phyloP scores from a whole-genome alignment of 64 coral and sea anemone species.

The Montipora foliosa region DNA sequence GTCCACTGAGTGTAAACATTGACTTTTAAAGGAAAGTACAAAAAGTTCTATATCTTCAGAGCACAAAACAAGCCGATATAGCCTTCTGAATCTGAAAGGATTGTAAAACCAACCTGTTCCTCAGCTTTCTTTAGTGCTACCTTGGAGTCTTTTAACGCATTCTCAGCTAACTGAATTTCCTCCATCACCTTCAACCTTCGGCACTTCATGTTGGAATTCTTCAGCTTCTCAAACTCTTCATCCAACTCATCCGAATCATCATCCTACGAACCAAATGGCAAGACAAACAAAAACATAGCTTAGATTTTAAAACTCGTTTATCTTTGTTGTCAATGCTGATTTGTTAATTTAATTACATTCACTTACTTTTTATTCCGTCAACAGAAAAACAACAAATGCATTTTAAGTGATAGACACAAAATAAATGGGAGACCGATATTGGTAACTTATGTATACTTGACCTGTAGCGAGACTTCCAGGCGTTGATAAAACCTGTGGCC shows the following conservation, averaged over 20 bases:
- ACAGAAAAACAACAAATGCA: no score
- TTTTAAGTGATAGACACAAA: no score
- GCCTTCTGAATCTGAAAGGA: not conserved
- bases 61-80: not conserved
- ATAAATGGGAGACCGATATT: no score
- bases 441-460: no score
- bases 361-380: no score
- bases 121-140: conserved; percentile 81
- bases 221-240: conserved; percentile 98
- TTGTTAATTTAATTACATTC: no score
- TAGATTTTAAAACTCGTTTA: no score
- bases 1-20: no score
- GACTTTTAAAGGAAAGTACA: no score
- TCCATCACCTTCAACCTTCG: conserved; percentile 83
- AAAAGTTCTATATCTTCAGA: not conserved
- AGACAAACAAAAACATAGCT: not conserved
- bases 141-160: conserved; percentile 48
- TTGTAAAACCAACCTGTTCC: conserved; percentile 66
- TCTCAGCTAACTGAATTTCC: conserved; percentile 79
- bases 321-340: no score
- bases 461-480: no score
- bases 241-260: conserved; percentile 96
- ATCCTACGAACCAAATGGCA: conserved; percentile 20
- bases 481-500: no score
- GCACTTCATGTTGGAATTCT: conserved; percentile 86